These are phyloP conservation scores for Hirtodrosophila histrioides DNA, from an alignment of 2,888 invertebrate genomes.

Conservation along the genomic window DNA sequence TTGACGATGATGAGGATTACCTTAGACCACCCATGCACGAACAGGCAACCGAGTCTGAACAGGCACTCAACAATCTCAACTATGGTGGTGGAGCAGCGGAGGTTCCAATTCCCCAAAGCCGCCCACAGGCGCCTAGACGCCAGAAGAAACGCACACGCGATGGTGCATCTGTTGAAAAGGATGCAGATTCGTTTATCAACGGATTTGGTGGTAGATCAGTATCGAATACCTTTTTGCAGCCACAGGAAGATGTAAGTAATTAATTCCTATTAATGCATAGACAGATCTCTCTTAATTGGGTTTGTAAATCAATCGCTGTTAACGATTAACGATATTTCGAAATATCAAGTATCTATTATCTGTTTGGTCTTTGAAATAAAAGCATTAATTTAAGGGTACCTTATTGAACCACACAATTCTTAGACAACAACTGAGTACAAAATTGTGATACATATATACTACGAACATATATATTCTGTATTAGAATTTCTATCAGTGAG, in stretches of 20 bases:
- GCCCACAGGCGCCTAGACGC: conserved; percentile 83
- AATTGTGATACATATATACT: too few relatives aligned
- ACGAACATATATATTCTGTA: too few relatives aligned
- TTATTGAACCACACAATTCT: too few relatives aligned
- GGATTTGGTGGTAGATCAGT: conserved; percentile 84
- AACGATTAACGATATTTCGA: too few relatives aligned
- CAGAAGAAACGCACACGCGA: conserved; percentile 81
- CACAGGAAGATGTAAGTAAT: conserved; percentile 83
- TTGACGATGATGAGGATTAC: conserved; percentile 84
- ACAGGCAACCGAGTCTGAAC: conserved; percentile 54
- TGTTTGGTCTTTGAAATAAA: too few relatives aligned
- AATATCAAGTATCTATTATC: too few relatives aligned
- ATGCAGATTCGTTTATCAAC: conserved; percentile 83
- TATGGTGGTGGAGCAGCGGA: conserved; percentile 43
- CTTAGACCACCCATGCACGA: conserved; percentile 71
- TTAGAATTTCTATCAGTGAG: too few relatives aligned
- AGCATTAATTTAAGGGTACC: too few relatives aligned
- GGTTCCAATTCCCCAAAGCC: conserved; percentile 52
- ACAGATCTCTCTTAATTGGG: background rate
- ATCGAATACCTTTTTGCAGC: conserved; percentile 83
- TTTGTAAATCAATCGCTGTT: too few relatives aligned
- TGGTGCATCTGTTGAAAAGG: conserved; percentile 82
- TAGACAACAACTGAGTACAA: too few relatives aligned
- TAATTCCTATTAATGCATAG: background rate
- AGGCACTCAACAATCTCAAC: conserved; percentile 70